Conservation (phyloP, 2,888 invertebrate genomes). For the Scaptomyza cyrtandrae region DNA sequence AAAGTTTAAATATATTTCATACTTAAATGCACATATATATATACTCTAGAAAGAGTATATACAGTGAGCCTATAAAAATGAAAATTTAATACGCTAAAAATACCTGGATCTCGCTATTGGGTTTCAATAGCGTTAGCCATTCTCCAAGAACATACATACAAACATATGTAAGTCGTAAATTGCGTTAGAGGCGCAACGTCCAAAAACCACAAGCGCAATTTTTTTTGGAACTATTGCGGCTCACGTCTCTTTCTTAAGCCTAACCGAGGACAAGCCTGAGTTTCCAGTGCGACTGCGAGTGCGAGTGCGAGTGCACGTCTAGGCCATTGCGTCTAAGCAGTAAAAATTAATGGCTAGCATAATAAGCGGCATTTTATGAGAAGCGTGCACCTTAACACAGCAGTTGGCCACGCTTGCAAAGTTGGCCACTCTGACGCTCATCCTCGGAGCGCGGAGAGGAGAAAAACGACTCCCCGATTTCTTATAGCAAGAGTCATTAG, state of each 20-base stretch:
- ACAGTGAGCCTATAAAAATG: background rate
- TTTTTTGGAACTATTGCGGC: constrained; percentile 21
- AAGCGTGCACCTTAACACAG: constrained; percentile 74
- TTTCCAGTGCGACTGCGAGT: constrained; percentile 1
- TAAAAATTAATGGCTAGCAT: constrained; percentile 82
- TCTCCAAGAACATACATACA: constrained; percentile 61
- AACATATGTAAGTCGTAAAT: constrained; percentile 57
- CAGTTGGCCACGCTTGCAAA: constrained; percentile 54
- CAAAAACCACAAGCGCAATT: constrained; percentile 42
- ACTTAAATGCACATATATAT: background rate
- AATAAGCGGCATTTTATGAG: constrained; percentile 82
- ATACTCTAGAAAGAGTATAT: constrained; percentile 26
- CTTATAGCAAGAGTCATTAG: constrained; percentile 68
- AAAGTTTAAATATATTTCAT: background rate
- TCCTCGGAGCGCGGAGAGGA: background rate
- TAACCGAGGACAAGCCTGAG: background rate
- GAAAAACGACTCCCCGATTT: constrained; percentile 35
- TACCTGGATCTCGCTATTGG: constrained; percentile 18
- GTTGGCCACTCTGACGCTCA: background rate
- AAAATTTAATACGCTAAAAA: constrained; percentile 32
- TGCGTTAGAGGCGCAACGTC: constrained; percentile 51
- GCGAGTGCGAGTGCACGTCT: constrained; percentile 13
- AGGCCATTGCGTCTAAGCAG: constrained; percentile 64
- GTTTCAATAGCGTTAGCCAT: constrained; percentile 46
- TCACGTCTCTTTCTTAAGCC: background rate